Evolutionary conservation across 2,888 invertebrate species (phyloP).

Genomic region (Frankliniella fusca): DNA sequence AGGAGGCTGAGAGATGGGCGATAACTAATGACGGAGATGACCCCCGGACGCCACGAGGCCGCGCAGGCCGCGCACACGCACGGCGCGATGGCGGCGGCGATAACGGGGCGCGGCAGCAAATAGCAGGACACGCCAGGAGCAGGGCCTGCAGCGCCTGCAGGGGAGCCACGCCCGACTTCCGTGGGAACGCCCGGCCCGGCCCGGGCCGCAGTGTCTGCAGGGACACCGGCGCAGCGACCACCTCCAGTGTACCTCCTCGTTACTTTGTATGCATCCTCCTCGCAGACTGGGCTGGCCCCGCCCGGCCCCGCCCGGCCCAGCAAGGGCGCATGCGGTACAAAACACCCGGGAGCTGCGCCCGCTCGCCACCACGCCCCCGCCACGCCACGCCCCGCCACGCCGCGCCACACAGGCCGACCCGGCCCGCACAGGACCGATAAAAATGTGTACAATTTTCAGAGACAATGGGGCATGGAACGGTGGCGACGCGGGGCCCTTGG

Average conservation of each 20-base stretch:
- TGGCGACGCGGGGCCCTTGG: background rate
- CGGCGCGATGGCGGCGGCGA: constrained; percentile 1
- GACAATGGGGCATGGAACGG: constrained; percentile 8
- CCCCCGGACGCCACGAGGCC: too few relatives aligned
- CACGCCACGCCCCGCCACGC: too few relatives aligned
- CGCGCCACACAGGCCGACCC: too few relatives aligned
- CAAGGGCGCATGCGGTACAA: background rate
- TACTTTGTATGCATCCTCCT: too few relatives aligned
- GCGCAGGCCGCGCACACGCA: background rate
- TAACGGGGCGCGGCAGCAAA: background rate
- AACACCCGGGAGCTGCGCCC: too few relatives aligned
- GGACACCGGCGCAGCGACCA: too few relatives aligned
- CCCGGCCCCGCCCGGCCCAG: background rate
- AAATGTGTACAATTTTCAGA: constrained; percentile 21
- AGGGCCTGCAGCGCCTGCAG: background rate
- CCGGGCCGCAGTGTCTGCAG: too few relatives aligned
- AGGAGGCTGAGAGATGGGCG: background rate
- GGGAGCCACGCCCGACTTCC: background rate
- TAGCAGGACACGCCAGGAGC: background rate
- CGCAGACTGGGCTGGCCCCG: too few relatives aligned
- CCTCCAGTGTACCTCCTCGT: too few relatives aligned
- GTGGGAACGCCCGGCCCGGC: background rate
- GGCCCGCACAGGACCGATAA: background rate
- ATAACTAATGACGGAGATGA: too few relatives aligned
- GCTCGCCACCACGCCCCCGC: too few relatives aligned